These are phyloP conservation scores for Aphaenogaster floridana DNA, from an alignment of 1,140 invertebrate species.

Conservation along the genomic window DNA sequence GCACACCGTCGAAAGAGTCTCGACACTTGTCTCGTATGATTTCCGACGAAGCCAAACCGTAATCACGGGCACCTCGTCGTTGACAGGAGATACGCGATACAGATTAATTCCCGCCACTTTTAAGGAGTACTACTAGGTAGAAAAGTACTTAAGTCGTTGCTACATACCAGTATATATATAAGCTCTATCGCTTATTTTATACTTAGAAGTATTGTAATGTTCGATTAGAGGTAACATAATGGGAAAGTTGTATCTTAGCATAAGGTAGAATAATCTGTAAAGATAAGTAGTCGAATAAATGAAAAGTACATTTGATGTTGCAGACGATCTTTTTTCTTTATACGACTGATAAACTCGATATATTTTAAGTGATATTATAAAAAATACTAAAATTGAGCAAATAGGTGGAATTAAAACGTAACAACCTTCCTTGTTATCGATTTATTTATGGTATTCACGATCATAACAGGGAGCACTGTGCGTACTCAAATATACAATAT, in stretches of 20 bases:
- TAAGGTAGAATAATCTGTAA: constrained; percentile 87
- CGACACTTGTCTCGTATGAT: constrained; percentile 71
- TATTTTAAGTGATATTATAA: background rate
- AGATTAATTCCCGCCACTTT: constrained; percentile 81
- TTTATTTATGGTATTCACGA: constrained; percentile 79
- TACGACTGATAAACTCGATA: background rate
- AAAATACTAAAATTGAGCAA: background rate
- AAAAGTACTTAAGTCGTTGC: constrained; percentile 84
- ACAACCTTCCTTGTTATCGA: constrained; percentile 46
- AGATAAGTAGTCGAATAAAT: constrained; percentile 86
- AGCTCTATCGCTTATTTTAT: constrained; percentile 87
- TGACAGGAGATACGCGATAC: constrained; percentile 50
- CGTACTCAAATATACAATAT: constrained; percentile 74
- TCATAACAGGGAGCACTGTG: constrained; percentile 73
- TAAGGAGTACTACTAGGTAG: constrained; percentile 80
- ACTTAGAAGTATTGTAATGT: constrained; percentile 85
- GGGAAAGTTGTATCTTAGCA: constrained; percentile 86
- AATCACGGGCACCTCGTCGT: constrained; percentile 62
- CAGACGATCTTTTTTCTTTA: constrained; percentile 78
- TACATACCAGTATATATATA: constrained; percentile 82
- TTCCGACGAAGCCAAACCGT: constrained; percentile 67
- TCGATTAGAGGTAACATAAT: constrained; percentile 84
- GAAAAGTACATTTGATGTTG: constrained; percentile 86
- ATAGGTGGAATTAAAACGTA: background rate
- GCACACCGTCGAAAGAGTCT: constrained; percentile 58